Base-by-base conservation (phyloP, 2,888 invertebrate genomes). In the Volucella inanis region DNA sequence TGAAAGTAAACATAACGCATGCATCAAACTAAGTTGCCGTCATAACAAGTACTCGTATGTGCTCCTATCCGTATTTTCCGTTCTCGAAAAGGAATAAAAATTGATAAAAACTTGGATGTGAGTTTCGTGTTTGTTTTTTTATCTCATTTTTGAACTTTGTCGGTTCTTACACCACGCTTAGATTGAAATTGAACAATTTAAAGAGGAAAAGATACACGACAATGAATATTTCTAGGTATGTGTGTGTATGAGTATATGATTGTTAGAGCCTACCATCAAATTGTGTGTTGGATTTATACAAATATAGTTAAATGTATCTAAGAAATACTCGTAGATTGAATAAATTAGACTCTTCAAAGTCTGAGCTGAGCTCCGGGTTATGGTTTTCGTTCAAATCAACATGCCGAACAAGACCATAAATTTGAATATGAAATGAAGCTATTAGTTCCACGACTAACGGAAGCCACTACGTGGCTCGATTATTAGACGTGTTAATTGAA, bases 401-500 rank as follows among this genome's bases (percentile, higher is more conserved):
- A 55, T 47, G 74, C 50, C 52, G 8, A 52, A 54, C 54, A 31
- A 72, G 65, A 65, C 80, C 49, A 50, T 43, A 59, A 52, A 59
- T 71, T 71, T 54, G 62, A 85, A 81, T 76, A 41, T 76, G 67
- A 71, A 72, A 76, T 81, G 75, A 71, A 85, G 71, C 22, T 81
- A 85, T 81, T 78, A 45, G 43, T 41, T 43, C 70, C 31, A 57
- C 43, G 72, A 75, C 31, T 41, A 55, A 81, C 84, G 81, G 84
- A 85, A 85, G 76, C 81, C 31, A 6, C 31, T 50, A 65, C 49
- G 31, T 65, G 75, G 15, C 57, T 81, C 50, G 81, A 85, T 75
- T 85, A 81, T 67, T 85, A 76, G 50, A 85, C 85, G 85, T 85
- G 85, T 85, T 85, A 85, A 85, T 85, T 85, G 72, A 67, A 75